Percentiles rank a stretch among this genome's conserved stretches.
Evolutionary conservation across 2,797 vertebrate genomes (phyloP).

Genomic region (Channallabes apus): DNA sequence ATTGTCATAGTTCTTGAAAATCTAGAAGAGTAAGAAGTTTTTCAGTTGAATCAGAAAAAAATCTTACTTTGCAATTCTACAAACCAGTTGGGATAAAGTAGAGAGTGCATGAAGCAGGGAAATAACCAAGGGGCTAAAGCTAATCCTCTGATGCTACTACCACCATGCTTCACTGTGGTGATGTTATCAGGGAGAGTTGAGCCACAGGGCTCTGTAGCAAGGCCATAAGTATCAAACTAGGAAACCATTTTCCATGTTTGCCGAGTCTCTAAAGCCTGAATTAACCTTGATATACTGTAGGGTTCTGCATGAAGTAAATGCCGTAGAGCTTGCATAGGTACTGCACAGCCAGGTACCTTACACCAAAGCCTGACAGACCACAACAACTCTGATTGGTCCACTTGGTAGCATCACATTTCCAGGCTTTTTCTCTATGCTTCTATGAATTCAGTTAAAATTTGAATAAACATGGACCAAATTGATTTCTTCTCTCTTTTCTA

Average conservation of each 20-base stretch:
- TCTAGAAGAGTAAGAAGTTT: not conserved
- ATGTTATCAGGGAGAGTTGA: not conserved
- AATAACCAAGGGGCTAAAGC: not conserved
- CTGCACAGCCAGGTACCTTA: no score
- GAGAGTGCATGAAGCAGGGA: not conserved
- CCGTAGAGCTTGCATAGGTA: no score
- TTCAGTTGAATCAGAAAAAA: not conserved
- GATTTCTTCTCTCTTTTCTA: no score
- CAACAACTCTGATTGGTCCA: no score
- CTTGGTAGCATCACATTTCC: no score
- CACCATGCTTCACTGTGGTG: not conserved
- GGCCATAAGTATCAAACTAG: not conserved
- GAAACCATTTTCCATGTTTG: not conserved
- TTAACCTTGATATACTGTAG: no score
- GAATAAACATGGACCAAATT: no score
- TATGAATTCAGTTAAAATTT: no score
- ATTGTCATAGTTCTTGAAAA: not conserved
- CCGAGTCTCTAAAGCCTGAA: not conserved
- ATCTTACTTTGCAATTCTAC: not conserved
- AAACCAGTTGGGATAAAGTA: not conserved
- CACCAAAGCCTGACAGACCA: no score
- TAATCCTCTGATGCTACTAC: not conserved
- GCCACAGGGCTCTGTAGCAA: not conserved
- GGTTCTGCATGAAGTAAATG: no score
- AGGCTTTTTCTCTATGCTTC: no score